Conservation (phyloP, 1,140 invertebrate genomes). For the Sinella curviseta region DNA sequence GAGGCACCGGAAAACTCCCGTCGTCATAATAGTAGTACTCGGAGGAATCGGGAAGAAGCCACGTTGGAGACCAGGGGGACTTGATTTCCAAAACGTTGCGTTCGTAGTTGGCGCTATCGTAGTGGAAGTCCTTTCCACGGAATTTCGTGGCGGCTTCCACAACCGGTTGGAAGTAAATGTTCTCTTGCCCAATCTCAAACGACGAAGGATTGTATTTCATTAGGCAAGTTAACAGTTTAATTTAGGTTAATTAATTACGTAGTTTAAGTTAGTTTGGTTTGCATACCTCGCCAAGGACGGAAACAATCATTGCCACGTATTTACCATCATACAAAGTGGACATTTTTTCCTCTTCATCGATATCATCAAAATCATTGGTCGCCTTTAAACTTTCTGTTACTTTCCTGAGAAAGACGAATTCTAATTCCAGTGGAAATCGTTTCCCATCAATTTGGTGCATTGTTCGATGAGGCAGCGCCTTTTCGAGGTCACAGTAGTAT, state of each 20-base stretch:
- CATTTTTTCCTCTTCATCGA: neutral
- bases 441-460: conserved; percentile 25
- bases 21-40: conserved; percentile 16
- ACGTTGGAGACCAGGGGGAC: neutral
- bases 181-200: neutral
- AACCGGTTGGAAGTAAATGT: neutral
- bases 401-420: neutral
- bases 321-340: neutral
- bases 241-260: neutral
- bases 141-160: neutral
- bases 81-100: neutral
- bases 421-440: conserved; percentile 6
- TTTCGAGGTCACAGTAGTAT: conserved; percentile 7
- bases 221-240: neutral
- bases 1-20: conserved; percentile 11
- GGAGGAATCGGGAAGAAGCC: conserved; percentile 9
- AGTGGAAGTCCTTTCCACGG: neutral
- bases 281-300: conserved; percentile 1
- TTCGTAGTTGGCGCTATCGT: neutral
- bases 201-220: neutral
- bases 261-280: neutral
- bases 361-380: neutral
- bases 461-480: neutral
- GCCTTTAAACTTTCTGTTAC: neutral
- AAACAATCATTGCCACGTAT: neutral